Percentiles rank a stretch among this genome's conserved stretches.
phyloP scores from a whole-genome alignment of 2,797 vertebrate species.

The Pelobates cultripes region DNA sequence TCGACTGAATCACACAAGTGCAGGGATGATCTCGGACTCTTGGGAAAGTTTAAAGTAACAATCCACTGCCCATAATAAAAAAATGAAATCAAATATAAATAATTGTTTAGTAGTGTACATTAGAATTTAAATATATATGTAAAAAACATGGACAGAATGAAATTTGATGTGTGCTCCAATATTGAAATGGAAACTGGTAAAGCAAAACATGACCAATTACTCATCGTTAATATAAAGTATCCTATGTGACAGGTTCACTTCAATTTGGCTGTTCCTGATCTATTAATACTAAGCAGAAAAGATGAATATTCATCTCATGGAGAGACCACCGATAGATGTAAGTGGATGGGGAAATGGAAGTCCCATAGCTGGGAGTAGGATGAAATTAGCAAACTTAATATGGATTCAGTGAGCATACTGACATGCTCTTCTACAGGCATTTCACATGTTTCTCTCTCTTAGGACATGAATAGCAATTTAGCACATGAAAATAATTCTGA shows the following conservation, averaged over 20 bases:
- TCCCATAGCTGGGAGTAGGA: not conserved
- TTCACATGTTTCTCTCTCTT: not conserved
- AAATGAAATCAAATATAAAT: too few species aligned
- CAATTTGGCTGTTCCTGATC: not conserved
- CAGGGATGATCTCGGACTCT: too few species aligned
- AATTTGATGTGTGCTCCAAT: too few species aligned
- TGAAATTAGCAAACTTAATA: not conserved
- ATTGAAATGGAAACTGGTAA: too few species aligned
- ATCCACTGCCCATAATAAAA: too few species aligned
- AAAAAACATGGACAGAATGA: too few species aligned
- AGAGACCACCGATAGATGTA: not conserved
- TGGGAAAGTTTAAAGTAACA: too few species aligned
- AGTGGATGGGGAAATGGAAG: not conserved
- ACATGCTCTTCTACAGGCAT: not conserved
- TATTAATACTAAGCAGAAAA: not conserved
- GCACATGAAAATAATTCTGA: not conserved
- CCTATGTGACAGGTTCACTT: not conserved
- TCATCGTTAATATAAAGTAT: too few species aligned
- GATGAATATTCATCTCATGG: constrained; percentile 7
- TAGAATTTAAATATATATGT: too few species aligned
- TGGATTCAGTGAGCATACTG: not conserved
- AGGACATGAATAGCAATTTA: not conserved
- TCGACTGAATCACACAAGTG: too few species aligned
- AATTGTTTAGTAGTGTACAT: too few species aligned
- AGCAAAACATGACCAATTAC: too few species aligned